Conservation (phyloP, 2,113 vertebrate genomes). For the Thalassoma bifasciatum region DNA sequence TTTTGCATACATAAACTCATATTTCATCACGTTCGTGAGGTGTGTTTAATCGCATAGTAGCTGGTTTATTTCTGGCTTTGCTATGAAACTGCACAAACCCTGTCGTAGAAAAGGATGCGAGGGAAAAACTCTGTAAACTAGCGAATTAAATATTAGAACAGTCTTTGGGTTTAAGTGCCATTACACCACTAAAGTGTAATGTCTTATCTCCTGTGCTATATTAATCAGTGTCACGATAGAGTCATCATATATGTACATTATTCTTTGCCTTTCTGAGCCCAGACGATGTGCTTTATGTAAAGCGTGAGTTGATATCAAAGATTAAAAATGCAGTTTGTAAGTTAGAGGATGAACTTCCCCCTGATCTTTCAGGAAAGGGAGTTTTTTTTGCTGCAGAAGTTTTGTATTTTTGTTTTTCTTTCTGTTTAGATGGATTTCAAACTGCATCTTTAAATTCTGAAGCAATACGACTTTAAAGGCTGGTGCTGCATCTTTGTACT, state of each 20-base stretch:
- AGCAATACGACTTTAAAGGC: conserved; percentile 24
- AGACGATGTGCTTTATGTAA: conserved; percentile 22
- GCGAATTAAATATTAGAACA: not conserved
- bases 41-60: conserved; percentile 1
- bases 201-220: not conserved
- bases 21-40: not conserved
- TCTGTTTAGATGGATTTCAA: conserved; percentile 1
- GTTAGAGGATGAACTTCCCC: not conserved
- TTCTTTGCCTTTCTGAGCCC: conserved; percentile 41
- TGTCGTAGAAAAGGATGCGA: not conserved
- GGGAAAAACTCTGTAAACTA: not conserved
- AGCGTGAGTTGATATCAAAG: conserved; percentile 12
- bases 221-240: conserved; percentile 7
- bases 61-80: not conserved
- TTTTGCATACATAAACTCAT: conserved; percentile 12
- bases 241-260: not conserved
- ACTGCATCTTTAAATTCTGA: conserved; percentile 39
- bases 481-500: conserved; percentile 3
- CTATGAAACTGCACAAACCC: not conserved
- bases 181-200: conserved; percentile 9
- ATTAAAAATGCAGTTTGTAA: conserved; percentile 36
- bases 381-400: not conserved
- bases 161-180: conserved; percentile 30
- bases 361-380: not conserved
- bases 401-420: not conserved